Evolutionary conservation across 2,113 vertebrate genomes (phyloP), one percentile per base, ranked within the genome.

Genomic region (Arothron firmamentum): DNA sequence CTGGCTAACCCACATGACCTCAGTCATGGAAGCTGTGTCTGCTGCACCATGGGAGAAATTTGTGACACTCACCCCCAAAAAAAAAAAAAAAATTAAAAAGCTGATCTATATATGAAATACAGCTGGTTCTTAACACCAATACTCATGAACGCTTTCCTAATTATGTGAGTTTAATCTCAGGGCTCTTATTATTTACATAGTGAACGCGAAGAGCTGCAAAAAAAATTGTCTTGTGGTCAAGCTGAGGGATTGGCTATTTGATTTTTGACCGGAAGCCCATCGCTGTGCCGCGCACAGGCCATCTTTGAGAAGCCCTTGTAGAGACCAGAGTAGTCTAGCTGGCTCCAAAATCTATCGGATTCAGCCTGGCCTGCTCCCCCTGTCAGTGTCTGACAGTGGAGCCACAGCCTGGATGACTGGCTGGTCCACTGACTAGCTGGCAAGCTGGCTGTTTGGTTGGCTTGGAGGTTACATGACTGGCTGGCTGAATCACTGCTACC

Each of bases 171-270:
- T 46, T 66, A 45, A 60, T 41, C n/a, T 62, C 0, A 1, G 55
- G 47, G 52, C 65, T 74, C 67, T 52, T 23, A 75, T 59, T 23
- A 23, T 23, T 23, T 23, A 81, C 48, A 75, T 77, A 72, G 64
- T 75, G 73, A 78, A 65, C 70, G 55, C 65, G 45, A 3, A 62
- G 54, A 65, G 60, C 58, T 55, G 74, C 48, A 80, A 83, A 74
- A 82, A 83, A 75, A 82, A 80, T 82, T 75, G 79, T 81, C 77
- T 75, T 73, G 82, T 77, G 82, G 83, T 82, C 77, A 78, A 83
- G 78, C 79, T 75, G 66, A 77, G 28, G 59, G 75, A 70, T 60
- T 51, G 34, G 80, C 54, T 65, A 80, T 87, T 80, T 88, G 78
- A 85, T 82, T 85, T 61, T 54, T 23, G 79, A 59, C 73, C 70